Base-by-base conservation (phyloP, 2,888 invertebrate species). In the Toxonevra muliebris region DNA sequence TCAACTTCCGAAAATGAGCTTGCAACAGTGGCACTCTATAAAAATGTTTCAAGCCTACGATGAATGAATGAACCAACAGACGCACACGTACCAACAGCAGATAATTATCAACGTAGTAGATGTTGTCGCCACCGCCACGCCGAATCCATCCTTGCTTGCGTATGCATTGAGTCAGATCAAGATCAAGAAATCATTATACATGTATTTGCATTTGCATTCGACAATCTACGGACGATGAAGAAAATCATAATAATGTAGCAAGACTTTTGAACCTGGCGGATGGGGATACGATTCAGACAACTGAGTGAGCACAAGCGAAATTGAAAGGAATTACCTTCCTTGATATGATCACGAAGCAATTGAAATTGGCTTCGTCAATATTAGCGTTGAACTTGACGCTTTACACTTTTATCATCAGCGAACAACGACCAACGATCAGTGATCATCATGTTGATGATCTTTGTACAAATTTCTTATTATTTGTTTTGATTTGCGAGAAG, bases 311-410 rank as follows among this genome's bases (percentile, higher is more conserved):
- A 45, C 66, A 61, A 66, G 71, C 65, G 65, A 71, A 75, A 74
- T 73, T 72, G 72, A 75, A 74, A 75, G 73, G 71, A 69, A 73
- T 71, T 74, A 73, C 75, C 70, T 73, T 68, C 68, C 55, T 61
- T 66, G 53, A 59, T 40, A 63, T 62, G 70, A 67, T 71, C 70
- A 68, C 69, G 71, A 65, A 40, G 40, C 60, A 59, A 45, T 30
- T 61, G 54, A 53, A 57, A 45, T 61, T 54, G 58, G 50, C 19
- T 17, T 10, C 53, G 48, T 40, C 66, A 57, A 57, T 57, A 61
- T 61, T 58, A 62, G 67, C 63, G 67, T 68, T 67, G 67, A 62
- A 62, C 67, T 67, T 67, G 67, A 67, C 67, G 67, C 67, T 67
- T 58, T 30, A 30, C 30, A 7, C 30, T 30, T 30, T 7, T 7